Base-by-base conservation (phyloP, 1,140 invertebrate genomes). In the Idris sp. region DNA sequence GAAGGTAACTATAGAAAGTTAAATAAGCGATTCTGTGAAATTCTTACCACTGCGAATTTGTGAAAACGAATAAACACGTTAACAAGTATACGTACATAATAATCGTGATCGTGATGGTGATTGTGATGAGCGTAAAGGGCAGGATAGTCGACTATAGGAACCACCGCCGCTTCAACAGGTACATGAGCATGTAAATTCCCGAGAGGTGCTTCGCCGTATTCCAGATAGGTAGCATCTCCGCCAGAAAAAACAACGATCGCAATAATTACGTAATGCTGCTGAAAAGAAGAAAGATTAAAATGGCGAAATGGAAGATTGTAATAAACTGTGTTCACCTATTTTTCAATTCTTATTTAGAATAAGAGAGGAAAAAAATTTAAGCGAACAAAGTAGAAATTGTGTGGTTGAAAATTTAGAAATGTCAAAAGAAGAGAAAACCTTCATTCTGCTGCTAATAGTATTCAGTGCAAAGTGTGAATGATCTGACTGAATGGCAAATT, bases 21-120 rank as follows among this genome's bases (percentile, higher is more conserved):
- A 15, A 25, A 43, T 26, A 43, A 51, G 19, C 30, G n/a, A 10
- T 33, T 16, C 5, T 35, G 19, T 18, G 26, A 15, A 53, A 67
- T 51, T 31, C 15, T 36, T 25, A 25, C 2, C 7, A 22, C 0
- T 13, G 4, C 16, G 19, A 11, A 35, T 28, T 61, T 7, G 3
- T 7, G 43, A 22, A 28, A 48, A 48, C 14, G 43, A 22, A 22
- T 22, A 22, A 4, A 22, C 19, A 64, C 49, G 56, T 62, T 51
- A 25, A 43, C 28, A 30, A 48, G 33, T 73, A n/a, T n/a, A 77
- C 74, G 7, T 69, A 78, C 76, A 38, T 78, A 75, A 54, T 75
- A 67, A 61, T 78, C 76, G 49, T 75, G 72, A 72, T 69, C 73
- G 25, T 72, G 62, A 51, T 76, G 68, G 33, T 74, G 64, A 48